Evolutionary conservation across 2,113 vertebrate species (phyloP), one percentile per base, ranked within the genome.

Genomic region (Calypte anna): DNA sequence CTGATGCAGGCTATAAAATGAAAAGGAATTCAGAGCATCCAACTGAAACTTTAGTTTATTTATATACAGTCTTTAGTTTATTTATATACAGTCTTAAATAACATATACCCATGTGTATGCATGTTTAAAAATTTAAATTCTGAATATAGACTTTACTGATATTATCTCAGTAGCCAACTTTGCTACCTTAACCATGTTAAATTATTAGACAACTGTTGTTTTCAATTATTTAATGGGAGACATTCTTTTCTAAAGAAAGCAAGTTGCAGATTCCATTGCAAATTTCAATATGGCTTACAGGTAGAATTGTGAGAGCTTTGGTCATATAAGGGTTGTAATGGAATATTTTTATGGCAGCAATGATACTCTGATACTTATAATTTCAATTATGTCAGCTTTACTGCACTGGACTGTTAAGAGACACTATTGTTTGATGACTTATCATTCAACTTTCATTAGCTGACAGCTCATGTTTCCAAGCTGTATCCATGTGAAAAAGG

Each of bases 331-430:
- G 10, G 3, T 75, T 46, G 18, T 19, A 50, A 55, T 12, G 7
- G 36, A 50, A 46, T 9, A 48, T 8, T 72, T 95, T 72, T 22
- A 48, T 40, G 6, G 12, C 28, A 67, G 30, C 30, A 81, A 62
- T 46, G 51, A 51, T 53, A 20, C 2, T 31, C 6, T 28, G 33
- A 40, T 40, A 12, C 40, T 40, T 10, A 40, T 75, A 31, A 48
- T 63, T 78, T 76, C 92, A 86, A 70, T 90, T 4, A 74, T 66
- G 31, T 68, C 53, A 89, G 8, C 44, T 72, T 74, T 86, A 54
- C 22, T 86, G 31, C 25, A 48, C 12, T 44, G 31, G 24, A 3
- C 24, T 72, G 31, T 51, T 54, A 90, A 80, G 7, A 53, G 80
- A 81, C 84, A 67, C 40, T 69, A 2, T 28, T 68, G n/a, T 48